A percentile compares a stretch with the other conserved stretches of the same genome.
phyloP scores from a whole-genome alignment of 2,113 vertebrate species.

The Cathartes aura region DNA sequence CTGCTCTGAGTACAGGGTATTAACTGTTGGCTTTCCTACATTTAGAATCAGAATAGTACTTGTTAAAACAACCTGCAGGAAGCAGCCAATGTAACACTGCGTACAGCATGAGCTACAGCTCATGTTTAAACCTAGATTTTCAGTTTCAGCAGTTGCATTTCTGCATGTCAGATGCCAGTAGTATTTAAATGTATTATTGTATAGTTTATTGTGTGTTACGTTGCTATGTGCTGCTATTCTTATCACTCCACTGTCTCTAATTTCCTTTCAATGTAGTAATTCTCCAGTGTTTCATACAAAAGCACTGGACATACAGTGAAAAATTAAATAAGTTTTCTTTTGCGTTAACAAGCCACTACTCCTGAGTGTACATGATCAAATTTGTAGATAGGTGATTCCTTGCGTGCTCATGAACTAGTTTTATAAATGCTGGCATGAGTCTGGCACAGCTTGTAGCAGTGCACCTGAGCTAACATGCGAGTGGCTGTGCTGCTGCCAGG shows the following conservation, averaged over 20 bases:
- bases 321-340: background rate
- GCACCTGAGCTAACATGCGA: background rate
- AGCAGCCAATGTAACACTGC: background rate
- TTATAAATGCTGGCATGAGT: background rate
- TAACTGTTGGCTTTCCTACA: background rate
- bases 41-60: background rate
- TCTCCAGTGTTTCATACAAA: background rate
- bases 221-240: background rate
- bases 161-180: background rate
- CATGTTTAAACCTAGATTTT: background rate
- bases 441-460: background rate
- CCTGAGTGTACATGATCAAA: background rate
- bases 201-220: background rate
- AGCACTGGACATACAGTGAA: background rate
- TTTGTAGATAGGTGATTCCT: background rate
- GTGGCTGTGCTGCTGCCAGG: background rate
- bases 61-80: background rate
- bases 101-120: background rate
- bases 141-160: background rate
- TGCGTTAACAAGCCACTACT: background rate
- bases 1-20: background rate
- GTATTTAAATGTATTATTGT: background rate
- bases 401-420: rapidly evolving
- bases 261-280: background rate
- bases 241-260: background rate